A percentile compares a stretch with the other conserved stretches of the same genome.
phyloP scores from a whole-genome alignment of 2,888 invertebrate genomes.

The Pachliopta kotzebuea region DNA sequence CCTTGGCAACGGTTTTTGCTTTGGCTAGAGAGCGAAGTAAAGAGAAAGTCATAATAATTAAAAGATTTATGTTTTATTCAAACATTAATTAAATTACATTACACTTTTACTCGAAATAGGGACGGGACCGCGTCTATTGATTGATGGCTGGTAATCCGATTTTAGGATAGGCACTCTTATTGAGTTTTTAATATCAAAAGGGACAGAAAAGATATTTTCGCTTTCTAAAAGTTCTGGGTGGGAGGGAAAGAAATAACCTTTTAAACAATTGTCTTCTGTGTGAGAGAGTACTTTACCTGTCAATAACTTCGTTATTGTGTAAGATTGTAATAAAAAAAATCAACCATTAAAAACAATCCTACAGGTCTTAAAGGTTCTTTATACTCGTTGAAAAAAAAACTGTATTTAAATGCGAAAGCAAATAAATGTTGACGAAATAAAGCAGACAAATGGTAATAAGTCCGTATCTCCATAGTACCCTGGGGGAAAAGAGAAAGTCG shows the following conservation, averaged over 20 bases:
- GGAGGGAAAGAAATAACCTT: slow-evolving; percentile 20
- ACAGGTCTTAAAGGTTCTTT: too few species aligned
- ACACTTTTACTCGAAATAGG: slow-evolving; percentile 27
- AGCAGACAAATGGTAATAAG: too few species aligned
- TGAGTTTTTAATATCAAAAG: slow-evolving; percentile 24
- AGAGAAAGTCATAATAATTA: slow-evolving; percentile 28
- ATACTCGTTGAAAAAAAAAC: too few species aligned
- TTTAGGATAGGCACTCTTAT: slow-evolving; percentile 27
- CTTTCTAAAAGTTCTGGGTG: slow-evolving; percentile 15
- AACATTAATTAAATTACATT: slow-evolving; percentile 29
- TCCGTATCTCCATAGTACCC: too few species aligned
- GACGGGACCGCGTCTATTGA: slow-evolving; percentile 25
- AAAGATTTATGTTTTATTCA: slow-evolving; percentile 29
- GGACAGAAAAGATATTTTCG: slow-evolving; percentile 11
- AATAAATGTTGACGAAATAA: too few species aligned
- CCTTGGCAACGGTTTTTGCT: slow-evolving; percentile 21
- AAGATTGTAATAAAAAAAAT: too few species aligned
- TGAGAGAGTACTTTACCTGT: background rate
- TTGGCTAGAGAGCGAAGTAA: slow-evolving; percentile 8
- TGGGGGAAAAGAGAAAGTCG: too few species aligned
- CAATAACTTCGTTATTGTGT: too few species aligned
- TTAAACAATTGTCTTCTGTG: slow-evolving; percentile 4
- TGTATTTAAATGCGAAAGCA: too few species aligned
- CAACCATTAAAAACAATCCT: too few species aligned
- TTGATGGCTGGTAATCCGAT: slow-evolving; percentile 30